Conservation (phyloP, 2,888 invertebrate genomes). For the Pegoplata infirma region DNA sequence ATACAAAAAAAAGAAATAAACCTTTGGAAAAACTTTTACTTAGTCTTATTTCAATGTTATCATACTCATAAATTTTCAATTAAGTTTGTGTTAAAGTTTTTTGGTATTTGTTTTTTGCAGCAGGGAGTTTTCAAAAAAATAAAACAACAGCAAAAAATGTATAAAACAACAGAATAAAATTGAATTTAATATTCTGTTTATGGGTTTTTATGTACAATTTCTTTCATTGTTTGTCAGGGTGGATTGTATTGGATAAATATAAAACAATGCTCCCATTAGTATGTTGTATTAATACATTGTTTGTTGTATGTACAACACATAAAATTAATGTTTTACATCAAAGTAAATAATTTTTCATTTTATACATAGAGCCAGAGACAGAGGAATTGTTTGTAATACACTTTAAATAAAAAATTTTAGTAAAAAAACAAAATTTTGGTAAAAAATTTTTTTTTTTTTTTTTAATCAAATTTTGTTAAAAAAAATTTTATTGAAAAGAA, state of each 20-base stretch:
- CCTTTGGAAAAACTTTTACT: slow-evolving; percentile 27
- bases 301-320: slow-evolving; percentile 18
- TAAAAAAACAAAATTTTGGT: no score
- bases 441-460: no score
- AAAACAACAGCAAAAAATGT: slow-evolving; percentile 8
- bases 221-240: slow-evolving; percentile 25
- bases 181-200: slow-evolving; percentile 61
- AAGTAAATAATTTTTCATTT: slow-evolving; percentile 60
- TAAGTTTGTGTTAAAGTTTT: slow-evolving; percentile 47
- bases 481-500: no score
- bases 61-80: slow-evolving; percentile 49
- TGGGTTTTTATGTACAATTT: slow-evolving; percentile 55
- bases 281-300: neutral
- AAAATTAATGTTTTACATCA: slow-evolving; percentile 62
- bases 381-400: no score
- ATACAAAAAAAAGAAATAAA: no score
- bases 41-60: slow-evolving; percentile 4
- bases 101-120: no score
- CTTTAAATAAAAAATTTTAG: no score
- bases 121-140: neutral
- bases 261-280: slow-evolving; percentile 8
- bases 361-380: neutral
- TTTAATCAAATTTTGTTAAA: no score
- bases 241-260: slow-evolving; percentile 19
- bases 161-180: slow-evolving; percentile 39